Base-by-base conservation (phyloP, 2,797 vertebrate genomes). In the Schizothorax lantsangensis region DNA sequence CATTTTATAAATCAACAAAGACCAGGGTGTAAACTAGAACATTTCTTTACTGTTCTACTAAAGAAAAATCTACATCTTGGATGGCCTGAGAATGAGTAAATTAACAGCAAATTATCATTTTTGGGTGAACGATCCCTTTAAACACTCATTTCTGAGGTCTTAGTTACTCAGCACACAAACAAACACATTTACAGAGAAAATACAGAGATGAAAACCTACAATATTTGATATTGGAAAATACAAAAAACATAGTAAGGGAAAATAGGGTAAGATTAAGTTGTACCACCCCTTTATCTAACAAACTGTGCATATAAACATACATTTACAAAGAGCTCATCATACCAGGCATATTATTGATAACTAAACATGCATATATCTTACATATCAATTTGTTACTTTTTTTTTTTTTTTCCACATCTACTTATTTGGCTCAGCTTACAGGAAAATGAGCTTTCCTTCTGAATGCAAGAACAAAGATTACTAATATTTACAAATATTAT, bases 151-250 rank as follows among this genome's bases (percentile, higher is more conserved):
- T 64, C 30, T 12, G 19, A 52, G 23, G 7, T 40, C n/a, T 40
- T n/a, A 43, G 11, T 52, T 79, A 30, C 1, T 78, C 23, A 69
- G 62, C 21, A 77, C 17, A 43, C 84, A 43, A 19, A 30, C 43
- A 11, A 80, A 6, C 26, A 14, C 54, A 49, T 52, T 47, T 26
- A 40, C 4, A 11, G 30, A 73, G 23, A 85, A 77, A 75, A 75
- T 59, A 59, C 45, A 78, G 71, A 77, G 12, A 43, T 21, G 57
- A 75, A 57, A 89, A 4, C 54, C 40, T 52, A 45, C 30, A 87
- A 30, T 83, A 74, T 79, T 81, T 78, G 17, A 75, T 9, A 26
- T 54, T 17, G 11, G 21, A 47, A 38, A 6, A 38, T 78, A 54
- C 21, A 45, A n/a, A 73, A 73, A 12, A 36, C 4, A 59, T 14